A percentile compares a stretch with the other conserved stretches of the same genome.
phyloP scores from a whole-genome alignment of 2,888 invertebrate species.

The Oscheius onirici region DNA sequence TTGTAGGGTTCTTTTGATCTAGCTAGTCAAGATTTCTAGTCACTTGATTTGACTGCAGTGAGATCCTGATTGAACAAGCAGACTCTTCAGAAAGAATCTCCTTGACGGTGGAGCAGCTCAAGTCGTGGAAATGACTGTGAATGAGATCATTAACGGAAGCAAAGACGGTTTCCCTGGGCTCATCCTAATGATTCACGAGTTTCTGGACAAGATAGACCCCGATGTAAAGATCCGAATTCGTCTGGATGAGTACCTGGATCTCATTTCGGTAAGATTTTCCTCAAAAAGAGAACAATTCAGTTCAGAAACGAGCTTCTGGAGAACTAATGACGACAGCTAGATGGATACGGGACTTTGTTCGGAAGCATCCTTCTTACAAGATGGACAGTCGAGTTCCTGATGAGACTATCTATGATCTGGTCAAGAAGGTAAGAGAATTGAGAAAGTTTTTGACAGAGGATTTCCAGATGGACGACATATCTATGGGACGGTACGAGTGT shows the following conservation, averaged over 20 bases:
- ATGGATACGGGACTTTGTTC: conserved; percentile 91
- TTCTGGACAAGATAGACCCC: conserved; percentile 92
- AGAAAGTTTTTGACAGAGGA: neutral
- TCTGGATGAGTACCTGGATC: conserved; percentile 90
- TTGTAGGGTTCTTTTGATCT: too few relatives aligned
- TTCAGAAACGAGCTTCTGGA: conserved; percentile 81
- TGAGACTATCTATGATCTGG: conserved; percentile 87
- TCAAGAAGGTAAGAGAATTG: conserved; percentile 72
- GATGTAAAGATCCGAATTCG: conserved; percentile 96
- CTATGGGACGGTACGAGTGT: conserved; percentile 61
- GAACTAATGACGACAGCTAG: conserved; percentile 90
- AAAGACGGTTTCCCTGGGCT: conserved; percentile 91
- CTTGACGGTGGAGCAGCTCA: neutral
- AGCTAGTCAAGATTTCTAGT: too few relatives aligned
- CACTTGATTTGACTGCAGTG: too few relatives aligned
- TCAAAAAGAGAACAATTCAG: neutral
- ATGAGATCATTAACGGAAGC: conserved; percentile 94
- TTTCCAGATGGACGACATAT: conserved; percentile 64
- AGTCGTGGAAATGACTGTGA: conserved; percentile 83
- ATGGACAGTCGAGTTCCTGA: conserved; percentile 89
- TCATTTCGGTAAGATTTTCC: conserved; percentile 47
- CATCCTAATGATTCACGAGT: conserved; percentile 90
- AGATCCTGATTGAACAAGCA: too few relatives aligned
- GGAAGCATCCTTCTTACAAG: conserved; percentile 80
- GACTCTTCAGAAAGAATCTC: neutral